A percentile compares a stretch with the other conserved stretches of the same genome.
These are phyloP conservation scores for Euura lappo DNA, from an alignment of 1,140 invertebrate species.

Conservation along the genomic window DNA sequence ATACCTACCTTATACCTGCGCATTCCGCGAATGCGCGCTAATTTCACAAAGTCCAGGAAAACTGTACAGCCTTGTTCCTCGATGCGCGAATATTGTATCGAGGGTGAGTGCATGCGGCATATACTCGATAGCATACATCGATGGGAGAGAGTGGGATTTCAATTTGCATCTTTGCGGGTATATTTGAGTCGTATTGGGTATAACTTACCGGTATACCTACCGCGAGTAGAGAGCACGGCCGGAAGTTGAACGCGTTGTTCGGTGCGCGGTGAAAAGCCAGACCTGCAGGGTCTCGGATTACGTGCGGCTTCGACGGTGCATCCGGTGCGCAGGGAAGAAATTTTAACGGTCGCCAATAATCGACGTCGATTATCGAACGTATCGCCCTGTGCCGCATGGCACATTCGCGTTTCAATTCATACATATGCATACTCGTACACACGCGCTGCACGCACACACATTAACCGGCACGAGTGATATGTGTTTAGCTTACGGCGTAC, in stretches of 20 bases:
- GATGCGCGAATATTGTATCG: too few relatives aligned
- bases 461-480: slow-evolving; percentile 35
- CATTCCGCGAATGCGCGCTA: too few relatives aligned
- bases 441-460: slow-evolving; percentile 24
- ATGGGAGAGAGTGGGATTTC: too few relatives aligned
- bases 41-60: too few relatives aligned
- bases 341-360: slow-evolving; percentile 1
- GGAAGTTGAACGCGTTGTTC: background rate
- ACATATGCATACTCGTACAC: slow-evolving; percentile 17
- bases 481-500: slow-evolving; percentile 17
- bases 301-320: background rate
- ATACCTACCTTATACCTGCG: too few relatives aligned
- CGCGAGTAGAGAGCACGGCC: background rate
- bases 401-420: slow-evolving; percentile 7
- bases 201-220: background rate
- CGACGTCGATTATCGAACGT: background rate
- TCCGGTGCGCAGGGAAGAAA: background rate
- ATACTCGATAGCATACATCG: too few relatives aligned
- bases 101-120: too few relatives aligned
- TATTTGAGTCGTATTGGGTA: too few relatives aligned
- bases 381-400: slow-evolving; percentile 11
- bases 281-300: background rate
- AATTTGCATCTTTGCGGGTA: too few relatives aligned
- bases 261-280: background rate
- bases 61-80: too few relatives aligned